Evolutionary conservation across 2,797 vertebrate species (phyloP).

Genomic region (Sebastes oblongus): DNA sequence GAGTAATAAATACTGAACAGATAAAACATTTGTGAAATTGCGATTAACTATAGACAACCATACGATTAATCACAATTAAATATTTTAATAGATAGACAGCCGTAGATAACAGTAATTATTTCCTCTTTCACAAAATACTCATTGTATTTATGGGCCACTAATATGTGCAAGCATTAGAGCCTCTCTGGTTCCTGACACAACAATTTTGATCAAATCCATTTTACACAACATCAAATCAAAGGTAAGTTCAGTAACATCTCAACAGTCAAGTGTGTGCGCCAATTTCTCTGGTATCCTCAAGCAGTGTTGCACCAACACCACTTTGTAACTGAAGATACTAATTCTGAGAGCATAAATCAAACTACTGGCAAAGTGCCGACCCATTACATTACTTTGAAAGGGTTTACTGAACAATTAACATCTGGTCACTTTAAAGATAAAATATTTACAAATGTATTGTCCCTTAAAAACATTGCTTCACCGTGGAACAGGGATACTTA

Average conservation of each 20-base stretch:
- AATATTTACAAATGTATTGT: not conserved
- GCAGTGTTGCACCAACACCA: not conserved
- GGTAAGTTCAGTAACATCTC: not conserved
- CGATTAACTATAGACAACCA: no score
- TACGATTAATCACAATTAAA: no score
- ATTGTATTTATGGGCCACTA: not conserved
- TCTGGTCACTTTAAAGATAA: not conserved
- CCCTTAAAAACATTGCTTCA: not conserved
- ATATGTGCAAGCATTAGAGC: not conserved
- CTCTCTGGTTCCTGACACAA: not conserved
- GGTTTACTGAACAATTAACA: constrained; percentile 1
- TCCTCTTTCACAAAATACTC: not conserved
- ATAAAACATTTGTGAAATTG: no score
- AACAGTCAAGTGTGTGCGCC: not conserved
- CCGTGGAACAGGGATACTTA: constrained; percentile 1
- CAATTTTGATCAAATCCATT: constrained; percentile 5
- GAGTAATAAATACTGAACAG: no score
- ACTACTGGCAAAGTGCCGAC: not conserved
- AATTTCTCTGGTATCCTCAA: not conserved
- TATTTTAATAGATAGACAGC: no score
- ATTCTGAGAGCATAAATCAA: not conserved
- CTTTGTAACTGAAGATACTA: not conserved
- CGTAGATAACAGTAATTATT: not conserved
- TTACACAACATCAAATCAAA: constrained; percentile 7
- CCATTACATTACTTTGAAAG: not conserved